phyloP scores from a whole-genome alignment of 2,113 vertebrate species.

The Cercocebus atys region DNA sequence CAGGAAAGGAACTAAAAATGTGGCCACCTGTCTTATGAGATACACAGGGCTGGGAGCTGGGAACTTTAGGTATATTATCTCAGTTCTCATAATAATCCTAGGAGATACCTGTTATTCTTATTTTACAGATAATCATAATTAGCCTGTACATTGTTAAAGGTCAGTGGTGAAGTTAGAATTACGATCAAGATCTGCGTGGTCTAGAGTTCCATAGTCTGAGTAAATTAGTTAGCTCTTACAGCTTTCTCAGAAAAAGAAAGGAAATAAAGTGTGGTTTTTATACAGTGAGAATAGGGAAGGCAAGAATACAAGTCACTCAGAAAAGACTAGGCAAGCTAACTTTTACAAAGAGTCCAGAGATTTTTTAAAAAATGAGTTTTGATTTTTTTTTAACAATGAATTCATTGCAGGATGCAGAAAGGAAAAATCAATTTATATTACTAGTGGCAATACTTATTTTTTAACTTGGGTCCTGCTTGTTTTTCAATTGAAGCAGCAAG shows the following conservation, averaged over 20 bases:
- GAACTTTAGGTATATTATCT: background rate
- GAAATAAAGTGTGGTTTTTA: background rate
- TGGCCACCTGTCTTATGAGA: background rate
- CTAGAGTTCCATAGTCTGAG: background rate
- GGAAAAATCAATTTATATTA: background rate
- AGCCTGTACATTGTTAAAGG: background rate
- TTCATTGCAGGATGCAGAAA: background rate
- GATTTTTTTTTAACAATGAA: background rate
- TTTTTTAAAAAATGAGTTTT: background rate
- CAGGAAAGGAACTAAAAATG: background rate
- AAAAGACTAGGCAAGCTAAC: background rate
- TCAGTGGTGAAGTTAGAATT: background rate
- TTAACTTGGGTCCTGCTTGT: background rate
- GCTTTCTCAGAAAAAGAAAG: background rate
- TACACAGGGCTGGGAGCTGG: background rate
- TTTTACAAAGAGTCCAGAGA: background rate
- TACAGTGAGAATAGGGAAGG: background rate
- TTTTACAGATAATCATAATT: conserved; percentile 5
- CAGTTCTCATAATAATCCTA: background rate
- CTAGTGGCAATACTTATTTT: background rate
- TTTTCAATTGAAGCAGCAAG: background rate
- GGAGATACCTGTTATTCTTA: background rate
- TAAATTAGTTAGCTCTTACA: background rate
- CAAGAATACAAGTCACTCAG: background rate
- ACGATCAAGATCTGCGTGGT: background rate